These are phyloP conservation scores for Chymomyza amoena DNA, from an alignment of 2,888 invertebrate species.

Conservation along the genomic window DNA sequence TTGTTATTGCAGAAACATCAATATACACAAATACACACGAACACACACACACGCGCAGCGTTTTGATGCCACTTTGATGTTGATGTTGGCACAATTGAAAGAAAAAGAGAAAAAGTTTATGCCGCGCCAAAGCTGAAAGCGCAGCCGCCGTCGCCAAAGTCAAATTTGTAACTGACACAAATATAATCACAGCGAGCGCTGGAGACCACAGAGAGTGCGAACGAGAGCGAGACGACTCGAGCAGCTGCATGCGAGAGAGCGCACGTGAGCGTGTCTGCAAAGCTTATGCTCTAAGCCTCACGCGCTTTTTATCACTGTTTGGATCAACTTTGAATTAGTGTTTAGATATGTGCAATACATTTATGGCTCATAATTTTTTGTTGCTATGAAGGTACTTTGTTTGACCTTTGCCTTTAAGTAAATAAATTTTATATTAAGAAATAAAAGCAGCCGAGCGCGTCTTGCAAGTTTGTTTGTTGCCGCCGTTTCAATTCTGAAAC, in stretches of 20 bases:
- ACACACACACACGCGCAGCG: slow-evolving; percentile 1
- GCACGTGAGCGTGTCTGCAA: slow-evolving; percentile 24
- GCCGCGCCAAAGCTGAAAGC: not conserved
- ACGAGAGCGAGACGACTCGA: not conserved
- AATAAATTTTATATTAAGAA: too few species aligned
- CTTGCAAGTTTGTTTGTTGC: not conserved
- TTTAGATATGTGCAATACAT: not conserved
- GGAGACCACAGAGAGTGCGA: not conserved
- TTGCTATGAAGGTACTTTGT: not conserved
- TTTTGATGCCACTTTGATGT: not conserved
- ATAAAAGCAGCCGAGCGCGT: too few species aligned
- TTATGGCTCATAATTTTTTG: not conserved
- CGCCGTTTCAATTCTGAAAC: not conserved
- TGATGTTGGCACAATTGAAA: not conserved
- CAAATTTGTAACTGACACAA: slow-evolving; percentile 17
- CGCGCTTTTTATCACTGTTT: not conserved
- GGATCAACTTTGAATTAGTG: not conserved
- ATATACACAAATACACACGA: not conserved
- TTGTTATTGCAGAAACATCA: too few species aligned
- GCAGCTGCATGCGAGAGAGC: slow-evolving; percentile 13
- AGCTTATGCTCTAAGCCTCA: not conserved
- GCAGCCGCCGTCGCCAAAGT: slow-evolving; percentile 11
- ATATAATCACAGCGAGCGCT: not conserved
- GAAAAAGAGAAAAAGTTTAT: not conserved
- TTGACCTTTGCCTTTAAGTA: too few species aligned